Evolutionary conservation across 2,797 vertebrate species (phyloP).

Genomic region (Esox lucius): DNA sequence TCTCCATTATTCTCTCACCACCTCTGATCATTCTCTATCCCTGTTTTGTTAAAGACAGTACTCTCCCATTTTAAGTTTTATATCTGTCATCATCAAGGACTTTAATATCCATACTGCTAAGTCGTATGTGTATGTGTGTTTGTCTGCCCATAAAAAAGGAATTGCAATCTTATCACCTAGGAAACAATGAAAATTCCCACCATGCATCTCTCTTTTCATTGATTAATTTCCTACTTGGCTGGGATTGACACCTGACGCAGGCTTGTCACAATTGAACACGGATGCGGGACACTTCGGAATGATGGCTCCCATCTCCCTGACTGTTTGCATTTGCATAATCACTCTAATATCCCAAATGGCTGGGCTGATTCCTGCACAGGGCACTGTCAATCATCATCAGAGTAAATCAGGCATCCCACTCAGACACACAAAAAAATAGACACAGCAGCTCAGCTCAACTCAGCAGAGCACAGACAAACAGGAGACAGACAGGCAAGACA

Average conservation of each 20-base stretch:
- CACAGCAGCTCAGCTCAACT: too few species aligned
- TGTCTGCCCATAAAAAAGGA: conserved; percentile 19
- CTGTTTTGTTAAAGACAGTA: background rate
- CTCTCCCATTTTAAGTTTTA: background rate
- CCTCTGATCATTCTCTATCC: conserved; percentile 22
- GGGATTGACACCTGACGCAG: conserved; percentile 58
- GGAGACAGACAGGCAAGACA: background rate
- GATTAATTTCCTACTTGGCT: conserved; percentile 42
- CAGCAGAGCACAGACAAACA: background rate
- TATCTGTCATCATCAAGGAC: background rate
- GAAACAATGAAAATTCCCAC: conserved; percentile 23
- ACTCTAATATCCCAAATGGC: conserved; percentile 55
- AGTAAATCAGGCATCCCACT: conserved; percentile 34
- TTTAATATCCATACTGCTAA: background rate
- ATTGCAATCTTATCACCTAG: conserved; percentile 8
- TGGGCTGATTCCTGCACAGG: conserved; percentile 45
- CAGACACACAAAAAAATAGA: background rate
- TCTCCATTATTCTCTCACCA: conserved; percentile 36
- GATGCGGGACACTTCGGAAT: conserved; percentile 35
- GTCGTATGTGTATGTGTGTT: background rate
- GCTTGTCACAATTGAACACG: conserved; percentile 49
- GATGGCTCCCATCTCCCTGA: conserved; percentile 34
- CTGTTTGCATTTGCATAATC: conserved; percentile 67
- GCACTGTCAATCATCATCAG: conserved; percentile 60
- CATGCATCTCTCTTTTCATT: conserved; percentile 37